phyloP scores from a whole-genome alignment of 2,113 vertebrate species.

The Mungos mungo region DNA sequence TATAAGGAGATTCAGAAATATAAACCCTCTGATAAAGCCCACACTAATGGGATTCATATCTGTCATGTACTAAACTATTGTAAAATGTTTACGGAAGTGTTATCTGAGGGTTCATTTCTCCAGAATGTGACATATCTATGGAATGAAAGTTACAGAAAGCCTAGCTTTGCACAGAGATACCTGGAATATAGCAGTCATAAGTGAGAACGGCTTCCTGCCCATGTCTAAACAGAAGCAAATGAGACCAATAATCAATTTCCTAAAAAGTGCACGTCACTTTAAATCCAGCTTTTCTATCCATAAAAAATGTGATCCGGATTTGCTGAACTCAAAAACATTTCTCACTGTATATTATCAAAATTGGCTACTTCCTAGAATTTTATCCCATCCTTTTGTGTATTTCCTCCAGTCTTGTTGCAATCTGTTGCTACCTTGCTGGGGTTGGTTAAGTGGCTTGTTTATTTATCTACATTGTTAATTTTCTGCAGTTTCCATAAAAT shows the following conservation, averaged over 20 bases:
- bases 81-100: neutral
- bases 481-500: neutral
- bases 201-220: neutral
- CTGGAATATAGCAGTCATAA: neutral
- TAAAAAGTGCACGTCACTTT: neutral
- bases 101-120: neutral
- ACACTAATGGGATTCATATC: neutral
- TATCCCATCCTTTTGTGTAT: neutral
- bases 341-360: neutral
- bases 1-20: neutral
- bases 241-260: neutral
- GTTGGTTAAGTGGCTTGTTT: neutral
- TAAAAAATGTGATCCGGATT: neutral
- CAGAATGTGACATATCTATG: neutral
- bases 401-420: neutral
- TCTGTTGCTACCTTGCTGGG: neutral
- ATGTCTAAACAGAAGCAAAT: neutral
- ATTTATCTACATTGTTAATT: neutral
- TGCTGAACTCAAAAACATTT: neutral
- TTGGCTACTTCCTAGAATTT: neutral
- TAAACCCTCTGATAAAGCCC: neutral
- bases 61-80: neutral
- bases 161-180: neutral
- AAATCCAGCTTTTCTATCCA: neutral
- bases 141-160: neutral